These are phyloP conservation scores for Argyrosomus japonicus DNA, from an alignment of 2,113 vertebrate genomes.

Conservation along the genomic window DNA sequence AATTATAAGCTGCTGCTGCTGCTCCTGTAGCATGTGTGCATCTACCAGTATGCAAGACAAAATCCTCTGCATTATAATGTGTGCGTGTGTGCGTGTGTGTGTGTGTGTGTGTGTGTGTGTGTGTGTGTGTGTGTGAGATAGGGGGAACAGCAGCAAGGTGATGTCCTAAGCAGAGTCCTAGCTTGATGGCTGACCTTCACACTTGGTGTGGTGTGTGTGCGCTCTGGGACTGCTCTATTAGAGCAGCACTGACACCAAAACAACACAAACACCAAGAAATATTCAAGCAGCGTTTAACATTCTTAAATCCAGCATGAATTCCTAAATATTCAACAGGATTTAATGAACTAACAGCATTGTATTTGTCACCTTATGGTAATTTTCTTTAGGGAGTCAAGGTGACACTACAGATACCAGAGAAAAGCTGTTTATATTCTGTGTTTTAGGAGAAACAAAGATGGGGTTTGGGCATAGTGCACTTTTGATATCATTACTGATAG, in stretches of 20 bases:
- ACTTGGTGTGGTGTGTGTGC: conserved; percentile 14
- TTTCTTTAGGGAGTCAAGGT: conserved; percentile 3
- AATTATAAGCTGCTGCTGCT: not conserved
- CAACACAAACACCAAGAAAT: conserved; percentile 2
- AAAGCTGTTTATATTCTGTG: not conserved
- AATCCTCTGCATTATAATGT: not conserved
- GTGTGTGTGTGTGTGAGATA: not conserved
- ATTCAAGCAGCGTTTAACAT: not conserved
- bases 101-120: conserved; percentile 15
- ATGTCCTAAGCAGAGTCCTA: conserved; percentile 25
- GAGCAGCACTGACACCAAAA: conserved; percentile 2
- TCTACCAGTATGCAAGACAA: not conserved
- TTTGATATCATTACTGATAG: not conserved
- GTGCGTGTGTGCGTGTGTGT: not conserved
- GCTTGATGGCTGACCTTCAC: conserved; percentile 19
- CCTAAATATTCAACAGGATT: conserved; percentile 31
- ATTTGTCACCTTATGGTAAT: conserved; percentile 8
- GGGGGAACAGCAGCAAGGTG: not conserved
- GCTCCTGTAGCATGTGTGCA: not conserved
- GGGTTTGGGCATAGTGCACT: not conserved
- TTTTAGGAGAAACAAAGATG: too few species aligned
- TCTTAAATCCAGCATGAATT: conserved; percentile 10
- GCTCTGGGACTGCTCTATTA: not conserved
- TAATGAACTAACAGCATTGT: not conserved
- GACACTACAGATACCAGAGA: not conserved